Evolutionary conservation across 2,888 invertebrate genomes (phyloP), one percentile per base, ranked within the genome.

Genomic region (Drosophila nr. perissopoda): DNA sequence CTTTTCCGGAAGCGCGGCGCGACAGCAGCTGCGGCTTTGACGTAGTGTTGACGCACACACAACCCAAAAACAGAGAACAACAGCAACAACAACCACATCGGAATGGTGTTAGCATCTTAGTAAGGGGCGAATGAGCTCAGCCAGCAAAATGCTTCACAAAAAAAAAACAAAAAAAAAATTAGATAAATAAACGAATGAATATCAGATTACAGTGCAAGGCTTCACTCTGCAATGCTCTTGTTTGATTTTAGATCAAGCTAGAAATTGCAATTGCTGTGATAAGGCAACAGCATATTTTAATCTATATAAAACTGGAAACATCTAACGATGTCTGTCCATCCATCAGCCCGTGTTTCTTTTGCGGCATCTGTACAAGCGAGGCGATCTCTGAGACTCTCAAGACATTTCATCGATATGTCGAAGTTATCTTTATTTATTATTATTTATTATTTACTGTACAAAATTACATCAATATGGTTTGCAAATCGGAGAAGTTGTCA

Each of bases 1-100:
- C 87, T 91, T 87, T 89, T 91, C 89, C 89, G 89, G 89, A 90
- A 89, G 87, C 90, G 74, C 87, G 91, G 83, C 91, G 91, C 90
- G 89, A 86, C 91, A 83, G 73, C 82, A 85, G 85, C 84, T 79
- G 83, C 80, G 77, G 79, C 81, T 88, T 85, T 83, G 88, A 85
- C 88, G 83, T 88, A 70, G 86, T 83, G 87, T 84, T 84, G 88
- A 86, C 84, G 89, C 87, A 86, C 83, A 79, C 67, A 71, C 62
- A 61, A 53, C 76, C 62, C 46, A 68, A 70, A 16, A 38, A 31
- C 42, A 59, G 27, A 56, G 10, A 60, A 51, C 62, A 65, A 27
- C 68, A 61, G 29, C 66, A 63, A 59, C 59, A 53, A 38, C 51
- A 27, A 48, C 53, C 67, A 34, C 52, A 54, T 52, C 48, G n/a